Percentiles rank a stretch among this genome's conserved stretches.
phyloP scores from a whole-genome alignment of 2,888 invertebrate genomes.

The Drosophila differens region DNA sequence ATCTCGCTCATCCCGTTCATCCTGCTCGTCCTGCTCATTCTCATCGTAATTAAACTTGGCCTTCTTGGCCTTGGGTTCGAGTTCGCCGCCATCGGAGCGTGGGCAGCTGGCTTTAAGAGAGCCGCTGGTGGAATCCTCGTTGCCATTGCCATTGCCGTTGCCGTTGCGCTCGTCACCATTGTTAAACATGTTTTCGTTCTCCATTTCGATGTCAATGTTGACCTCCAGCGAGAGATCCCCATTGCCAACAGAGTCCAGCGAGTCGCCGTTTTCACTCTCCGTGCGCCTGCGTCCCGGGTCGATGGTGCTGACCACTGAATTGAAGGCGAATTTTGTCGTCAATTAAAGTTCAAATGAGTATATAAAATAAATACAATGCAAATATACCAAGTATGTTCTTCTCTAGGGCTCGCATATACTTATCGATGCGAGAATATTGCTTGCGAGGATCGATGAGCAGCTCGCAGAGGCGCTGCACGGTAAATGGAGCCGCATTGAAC shows the following conservation, averaged over 20 bases:
- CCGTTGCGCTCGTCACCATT: conserved; percentile 71
- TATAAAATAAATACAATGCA: neutral
- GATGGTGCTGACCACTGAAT: conserved; percentile 90
- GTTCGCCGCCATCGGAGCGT: conserved; percentile 72
- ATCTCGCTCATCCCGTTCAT: conserved; percentile 7
- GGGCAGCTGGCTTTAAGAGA: conserved; percentile 58
- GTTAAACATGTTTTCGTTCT: conserved; percentile 85
- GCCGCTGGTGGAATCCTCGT: conserved; percentile 38
- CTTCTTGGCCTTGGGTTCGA: conserved; percentile 86
- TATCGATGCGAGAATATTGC: conserved; percentile 98
- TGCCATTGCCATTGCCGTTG: conserved; percentile 9
- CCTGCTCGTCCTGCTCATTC: conserved; percentile 39
- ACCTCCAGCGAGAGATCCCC: conserved; percentile 86
- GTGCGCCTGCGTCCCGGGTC: conserved; percentile 89
- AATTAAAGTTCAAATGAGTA: neutral
- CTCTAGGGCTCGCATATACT: conserved; percentile 98
- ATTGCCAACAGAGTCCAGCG: conserved; percentile 86
- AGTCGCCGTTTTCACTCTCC: conserved; percentile 89
- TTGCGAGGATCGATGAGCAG: conserved; percentile 95
- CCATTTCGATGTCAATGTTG: conserved; percentile 87
- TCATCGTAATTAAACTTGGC: conserved; percentile 77
- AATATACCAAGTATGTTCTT: conserved; percentile 91
- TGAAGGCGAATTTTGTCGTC: neutral
- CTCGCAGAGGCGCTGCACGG: conserved; percentile 98
- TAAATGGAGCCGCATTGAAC: conserved; percentile 96